These are phyloP conservation scores for Drosophila santomea DNA, from an alignment of 1,140 invertebrate genomes.

Conservation along the genomic window DNA sequence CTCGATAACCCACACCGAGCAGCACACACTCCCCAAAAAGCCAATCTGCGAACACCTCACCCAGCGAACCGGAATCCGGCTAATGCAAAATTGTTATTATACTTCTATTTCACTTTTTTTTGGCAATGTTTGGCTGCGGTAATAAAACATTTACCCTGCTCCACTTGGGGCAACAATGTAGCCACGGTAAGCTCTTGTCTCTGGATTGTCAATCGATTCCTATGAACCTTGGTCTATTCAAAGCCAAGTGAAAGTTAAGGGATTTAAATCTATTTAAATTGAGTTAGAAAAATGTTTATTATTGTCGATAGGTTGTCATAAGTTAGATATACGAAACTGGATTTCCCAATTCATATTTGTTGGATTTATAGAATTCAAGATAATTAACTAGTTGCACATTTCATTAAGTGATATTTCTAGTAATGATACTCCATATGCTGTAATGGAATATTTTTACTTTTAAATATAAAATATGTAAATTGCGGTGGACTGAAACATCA, in stretches of 20 bases:
- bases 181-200: constrained; percentile 32
- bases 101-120: constrained; percentile 47
- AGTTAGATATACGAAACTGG: not conserved
- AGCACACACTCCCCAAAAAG: constrained; percentile 28
- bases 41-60: constrained; percentile 27
- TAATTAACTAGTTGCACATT: too few relatives aligned
- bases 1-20: constrained; percentile 16
- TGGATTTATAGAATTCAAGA: too few relatives aligned
- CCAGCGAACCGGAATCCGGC: constrained; percentile 66
- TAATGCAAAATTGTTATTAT: constrained; percentile 74
- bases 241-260: constrained; percentile 64
- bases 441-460: too few relatives aligned
- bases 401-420: too few relatives aligned
- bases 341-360: too few relatives aligned
- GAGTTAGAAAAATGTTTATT: not conserved
- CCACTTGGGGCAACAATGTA: constrained; percentile 37
- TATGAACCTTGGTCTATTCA: not conserved
- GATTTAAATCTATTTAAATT: constrained; percentile 2
- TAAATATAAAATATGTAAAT: too few relatives aligned
- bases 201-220: constrained; percentile 21
- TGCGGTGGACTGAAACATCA: too few relatives aligned
- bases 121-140: constrained; percentile 19
- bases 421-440: too few relatives aligned
- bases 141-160: constrained; percentile 49
- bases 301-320: not conserved